Conservation (phyloP, 2,113 vertebrate genomes). For the Mesitornis unicolor region DNA sequence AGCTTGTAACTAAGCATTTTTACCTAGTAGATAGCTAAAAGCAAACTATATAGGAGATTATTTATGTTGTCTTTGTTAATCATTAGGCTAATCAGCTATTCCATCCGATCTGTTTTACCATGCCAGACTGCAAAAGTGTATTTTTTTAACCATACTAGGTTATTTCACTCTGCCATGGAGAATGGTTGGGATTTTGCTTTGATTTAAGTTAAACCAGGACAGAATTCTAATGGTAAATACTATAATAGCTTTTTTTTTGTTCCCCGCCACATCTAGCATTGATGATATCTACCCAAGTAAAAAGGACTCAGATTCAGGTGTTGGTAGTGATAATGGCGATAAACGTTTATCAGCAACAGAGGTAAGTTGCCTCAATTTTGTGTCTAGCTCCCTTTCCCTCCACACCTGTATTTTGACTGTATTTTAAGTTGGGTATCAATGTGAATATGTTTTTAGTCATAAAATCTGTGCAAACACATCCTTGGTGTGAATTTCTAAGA, state of each 20-base stretch:
- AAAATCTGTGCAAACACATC: neutral
- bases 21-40: neutral
- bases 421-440: neutral
- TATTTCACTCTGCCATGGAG: neutral
- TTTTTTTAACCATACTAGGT: neutral
- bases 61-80: neutral
- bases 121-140: neutral
- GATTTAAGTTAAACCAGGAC: neutral
- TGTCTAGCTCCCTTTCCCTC: neutral
- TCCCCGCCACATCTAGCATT: slow-evolving; percentile 70
- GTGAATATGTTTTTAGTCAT: neutral
- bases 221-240: neutral
- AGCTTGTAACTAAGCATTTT: neutral
- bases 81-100: neutral
- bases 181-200: neutral
- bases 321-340: slow-evolving; percentile 94
- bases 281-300: slow-evolving; percentile 86
- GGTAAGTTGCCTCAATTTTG: slow-evolving; percentile 68
- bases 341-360: slow-evolving; percentile 93
- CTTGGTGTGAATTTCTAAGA: neutral
- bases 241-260: neutral
- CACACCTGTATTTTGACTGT: neutral
- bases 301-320: slow-evolving; percentile 94
- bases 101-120: neutral
- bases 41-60: neutral